Conservation (phyloP, 2,113 vertebrate genomes). For the Thamnophis sirtalis region DNA sequence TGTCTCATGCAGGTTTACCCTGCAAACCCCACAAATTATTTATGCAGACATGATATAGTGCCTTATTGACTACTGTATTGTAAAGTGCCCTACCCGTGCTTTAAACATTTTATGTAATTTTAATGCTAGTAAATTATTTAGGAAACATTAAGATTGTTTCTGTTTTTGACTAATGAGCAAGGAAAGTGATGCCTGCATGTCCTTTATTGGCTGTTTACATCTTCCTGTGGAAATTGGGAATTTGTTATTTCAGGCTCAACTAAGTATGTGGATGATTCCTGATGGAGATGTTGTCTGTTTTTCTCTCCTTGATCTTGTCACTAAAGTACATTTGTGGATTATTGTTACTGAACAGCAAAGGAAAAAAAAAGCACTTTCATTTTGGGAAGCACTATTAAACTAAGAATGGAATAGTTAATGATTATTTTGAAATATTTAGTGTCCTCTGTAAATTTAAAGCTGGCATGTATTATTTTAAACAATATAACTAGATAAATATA, state of each 20-base stretch:
- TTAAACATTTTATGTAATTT: conserved; percentile 73
- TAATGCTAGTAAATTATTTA: conserved; percentile 74
- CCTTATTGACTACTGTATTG: conserved; percentile 65
- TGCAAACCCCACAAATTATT: conserved; percentile 65
- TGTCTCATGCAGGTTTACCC: conserved; percentile 32
- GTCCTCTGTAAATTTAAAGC: conserved; percentile 10
- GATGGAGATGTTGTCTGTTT: conserved; percentile 46
- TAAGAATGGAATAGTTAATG: not conserved
- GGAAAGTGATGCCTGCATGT: conserved; percentile 56
- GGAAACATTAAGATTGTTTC: conserved; percentile 66
- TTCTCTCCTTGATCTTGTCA: conserved; percentile 43
- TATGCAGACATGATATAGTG: conserved; percentile 57
- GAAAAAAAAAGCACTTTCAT: not conserved
- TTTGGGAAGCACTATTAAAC: conserved; percentile 6
- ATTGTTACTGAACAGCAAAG: conserved; percentile 44
- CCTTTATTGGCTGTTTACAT: conserved; percentile 72
- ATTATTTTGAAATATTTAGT: not conserved
- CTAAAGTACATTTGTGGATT: conserved; percentile 51
- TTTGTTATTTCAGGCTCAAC: conserved; percentile 69
- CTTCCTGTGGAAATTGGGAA: conserved; percentile 62
- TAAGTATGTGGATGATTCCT: conserved; percentile 58
- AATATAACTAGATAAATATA: not conserved
- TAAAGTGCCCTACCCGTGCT: conserved; percentile 71
- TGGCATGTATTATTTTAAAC: conserved; percentile 2
- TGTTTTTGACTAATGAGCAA: conserved; percentile 69